Evolutionary conservation across 64 coral and sea anemone genomes (phyloP).

Genomic region (Pachyseris speciosa): DNA sequence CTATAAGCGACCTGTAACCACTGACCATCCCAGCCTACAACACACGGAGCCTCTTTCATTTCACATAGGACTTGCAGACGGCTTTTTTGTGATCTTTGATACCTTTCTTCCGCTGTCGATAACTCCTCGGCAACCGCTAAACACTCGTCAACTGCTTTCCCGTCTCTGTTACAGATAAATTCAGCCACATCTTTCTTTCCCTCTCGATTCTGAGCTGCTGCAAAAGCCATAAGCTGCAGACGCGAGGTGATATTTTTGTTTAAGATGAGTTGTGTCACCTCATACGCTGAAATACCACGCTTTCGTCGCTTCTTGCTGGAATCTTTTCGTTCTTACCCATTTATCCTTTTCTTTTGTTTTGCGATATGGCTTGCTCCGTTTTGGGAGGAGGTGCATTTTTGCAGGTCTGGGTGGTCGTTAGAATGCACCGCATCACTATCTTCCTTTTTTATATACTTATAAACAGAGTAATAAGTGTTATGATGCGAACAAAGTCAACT

Average conservation of each 20-base stretch:
- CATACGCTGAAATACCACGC: conserved; percentile 2
- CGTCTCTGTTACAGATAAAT: conserved; percentile 64
- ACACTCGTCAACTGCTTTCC: conserved; percentile 42
- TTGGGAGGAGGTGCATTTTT: neutral
- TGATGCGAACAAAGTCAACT: conserved; percentile 14
- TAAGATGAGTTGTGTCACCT: conserved; percentile 34
- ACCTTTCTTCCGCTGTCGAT: conserved; percentile 11
- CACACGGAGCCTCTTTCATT: neutral
- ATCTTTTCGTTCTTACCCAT: neutral
- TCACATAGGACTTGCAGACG: conserved; percentile 43
- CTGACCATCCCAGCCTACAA: conserved; percentile 6
- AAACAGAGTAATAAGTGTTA: conserved; percentile 20
- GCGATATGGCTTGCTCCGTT: neutral
- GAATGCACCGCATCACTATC: neutral
- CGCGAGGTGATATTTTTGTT: conserved; percentile 15
- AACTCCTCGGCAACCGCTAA: conserved; percentile 36
- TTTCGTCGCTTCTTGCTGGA: neutral
- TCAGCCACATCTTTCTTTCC: conserved; percentile 40
- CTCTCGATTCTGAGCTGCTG: neutral
- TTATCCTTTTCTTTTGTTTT: neutral
- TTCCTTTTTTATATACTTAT: conserved; percentile 34
- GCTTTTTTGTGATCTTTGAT: conserved; percentile 28
- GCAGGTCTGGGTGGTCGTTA: conserved; percentile 10
- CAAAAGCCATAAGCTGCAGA: conserved; percentile 28
- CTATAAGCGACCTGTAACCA: neutral